Evolutionary conservation across 2,888 invertebrate genomes (phyloP).

Genomic region (Leptinotarsa haldemani): DNA sequence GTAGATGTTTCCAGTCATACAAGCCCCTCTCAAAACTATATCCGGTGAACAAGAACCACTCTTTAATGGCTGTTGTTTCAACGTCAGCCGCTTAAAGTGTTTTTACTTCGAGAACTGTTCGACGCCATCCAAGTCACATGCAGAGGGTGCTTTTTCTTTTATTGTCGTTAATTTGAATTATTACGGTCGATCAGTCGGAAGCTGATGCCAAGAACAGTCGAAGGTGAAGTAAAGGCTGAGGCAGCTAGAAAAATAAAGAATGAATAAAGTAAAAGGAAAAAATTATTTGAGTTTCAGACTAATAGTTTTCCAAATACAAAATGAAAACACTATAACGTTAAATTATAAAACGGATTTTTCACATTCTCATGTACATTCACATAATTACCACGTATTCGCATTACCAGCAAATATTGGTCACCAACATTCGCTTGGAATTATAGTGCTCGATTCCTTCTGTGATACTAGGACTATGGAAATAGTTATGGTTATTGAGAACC

Average conservation of each 20-base stretch:
- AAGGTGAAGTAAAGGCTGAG: slow-evolving; percentile 2
- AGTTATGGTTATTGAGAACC: too few relatives aligned
- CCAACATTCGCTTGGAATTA: too few relatives aligned
- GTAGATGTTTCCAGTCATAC: slow-evolving; percentile 40
- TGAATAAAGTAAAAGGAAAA: background rate
- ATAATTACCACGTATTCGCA: too few relatives aligned
- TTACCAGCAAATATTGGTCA: too few relatives aligned
- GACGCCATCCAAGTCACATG: slow-evolving; percentile 24
- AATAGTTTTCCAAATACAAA: too few relatives aligned
- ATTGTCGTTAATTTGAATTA: slow-evolving; percentile 35
- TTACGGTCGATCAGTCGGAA: slow-evolving; percentile 28
- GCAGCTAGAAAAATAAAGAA: background rate
- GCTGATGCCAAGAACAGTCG: slow-evolving; percentile 13
- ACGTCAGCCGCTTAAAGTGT: slow-evolving; percentile 34
- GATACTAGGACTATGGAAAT: too few relatives aligned
- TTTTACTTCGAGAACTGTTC: slow-evolving; percentile 23
- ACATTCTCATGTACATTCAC: too few relatives aligned
- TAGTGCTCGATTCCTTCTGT: too few relatives aligned
- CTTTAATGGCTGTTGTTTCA: slow-evolving; percentile 38
- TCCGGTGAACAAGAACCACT: slow-evolving; percentile 35
- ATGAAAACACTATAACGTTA: too few relatives aligned
- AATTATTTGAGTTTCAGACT: background rate
- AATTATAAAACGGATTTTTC: too few relatives aligned
- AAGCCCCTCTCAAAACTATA: slow-evolving; percentile 38
- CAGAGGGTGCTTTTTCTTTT: slow-evolving; percentile 33